Conservation (phyloP, 2,888 invertebrate genomes). For the Priocnemis perturbator region DNA sequence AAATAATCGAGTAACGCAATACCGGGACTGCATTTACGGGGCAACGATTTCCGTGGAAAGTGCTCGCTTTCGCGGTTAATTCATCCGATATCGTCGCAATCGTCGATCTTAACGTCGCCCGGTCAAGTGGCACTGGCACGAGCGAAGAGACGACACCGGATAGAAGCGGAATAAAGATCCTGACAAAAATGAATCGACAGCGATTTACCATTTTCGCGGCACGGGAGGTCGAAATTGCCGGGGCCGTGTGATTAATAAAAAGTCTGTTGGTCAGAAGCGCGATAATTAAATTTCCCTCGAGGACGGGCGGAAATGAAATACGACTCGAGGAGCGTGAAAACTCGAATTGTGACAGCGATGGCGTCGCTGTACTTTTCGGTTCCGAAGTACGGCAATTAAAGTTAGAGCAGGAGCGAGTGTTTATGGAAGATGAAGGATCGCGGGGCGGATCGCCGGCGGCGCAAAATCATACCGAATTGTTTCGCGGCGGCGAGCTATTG, state of each 20-base stretch:
- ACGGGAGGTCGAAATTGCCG: too few relatives aligned
- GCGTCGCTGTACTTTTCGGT: slow-evolving; percentile 4
- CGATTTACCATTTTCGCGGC: too few relatives aligned
- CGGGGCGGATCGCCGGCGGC: slow-evolving; percentile 17
- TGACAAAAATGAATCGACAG: too few relatives aligned
- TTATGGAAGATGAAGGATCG: slow-evolving; percentile 15
- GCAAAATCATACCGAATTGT: slow-evolving; percentile 32
- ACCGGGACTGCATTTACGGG: too few relatives aligned
- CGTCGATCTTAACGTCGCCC: neutral
- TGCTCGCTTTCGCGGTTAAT: neutral
- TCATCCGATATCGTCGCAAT: neutral
- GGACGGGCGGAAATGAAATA: neutral
- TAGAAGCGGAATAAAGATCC: too few relatives aligned
- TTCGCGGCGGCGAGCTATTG: slow-evolving; percentile 28
- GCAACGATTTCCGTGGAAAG: too few relatives aligned
- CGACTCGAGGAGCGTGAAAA: neutral
- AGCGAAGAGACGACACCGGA: neutral
- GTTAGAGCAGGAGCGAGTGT: slow-evolving; percentile 14
- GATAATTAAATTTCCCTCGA: too few relatives aligned
- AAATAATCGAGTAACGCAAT: too few relatives aligned
- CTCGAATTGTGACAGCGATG: slow-evolving; percentile 4
- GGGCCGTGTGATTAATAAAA: too few relatives aligned
- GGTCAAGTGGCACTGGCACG: neutral
- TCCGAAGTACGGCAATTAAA: slow-evolving; percentile 28
- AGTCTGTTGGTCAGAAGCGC: too few relatives aligned